Evolutionary conservation across 2,888 invertebrate species (phyloP), one percentile per base, ranked within the genome.

Genomic region (Galeopsomyia nigrocyanea): DNA sequence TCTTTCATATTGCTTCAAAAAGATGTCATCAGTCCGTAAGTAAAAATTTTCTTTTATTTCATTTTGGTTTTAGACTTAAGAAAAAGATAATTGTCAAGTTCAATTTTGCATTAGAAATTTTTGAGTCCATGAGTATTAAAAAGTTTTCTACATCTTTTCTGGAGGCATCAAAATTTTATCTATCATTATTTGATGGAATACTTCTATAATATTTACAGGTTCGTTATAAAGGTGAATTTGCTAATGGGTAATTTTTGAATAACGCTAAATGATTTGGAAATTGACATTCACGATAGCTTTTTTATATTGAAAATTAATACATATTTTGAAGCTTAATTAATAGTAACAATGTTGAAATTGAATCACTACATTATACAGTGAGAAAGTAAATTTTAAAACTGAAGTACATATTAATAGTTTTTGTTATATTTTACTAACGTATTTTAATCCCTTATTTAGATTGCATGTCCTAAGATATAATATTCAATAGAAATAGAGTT

Each of bases 1-100:
- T 93, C 93, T 70, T 90, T 91, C 0, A 89, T 94, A 55, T 85
- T 94, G 6, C 83, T 94, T 64, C 92, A 94, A 83, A 94, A 94
- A 87, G 93, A 94, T 80, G 88, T 89, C 10, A 88, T 93, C 60
- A 91, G 90, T 81, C 88, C 88, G 93, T 93, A 85, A 88, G 91
- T 83, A 77, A 26, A 26, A 17, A 13, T 57, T 61, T 60, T 13
- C 22, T 61, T 46, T 16, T 65, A 66, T 31, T 22, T 69, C 66
- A 0, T 31, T 53, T 63, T n/a, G 21, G 53, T 64, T 56, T 70
- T 58, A 50, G 46, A 26, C 16, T 58, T 50, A 26, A 26, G 47
- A 50, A 22, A 39, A 73, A 39, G 21, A 31, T 55, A 70, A 69
- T 67, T 26, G 47, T 64, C 49, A 60, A 68, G 64, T 73, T 68